Base-by-base conservation (phyloP, 2,888 invertebrate genomes). In the Drosophila conformis region DNA sequence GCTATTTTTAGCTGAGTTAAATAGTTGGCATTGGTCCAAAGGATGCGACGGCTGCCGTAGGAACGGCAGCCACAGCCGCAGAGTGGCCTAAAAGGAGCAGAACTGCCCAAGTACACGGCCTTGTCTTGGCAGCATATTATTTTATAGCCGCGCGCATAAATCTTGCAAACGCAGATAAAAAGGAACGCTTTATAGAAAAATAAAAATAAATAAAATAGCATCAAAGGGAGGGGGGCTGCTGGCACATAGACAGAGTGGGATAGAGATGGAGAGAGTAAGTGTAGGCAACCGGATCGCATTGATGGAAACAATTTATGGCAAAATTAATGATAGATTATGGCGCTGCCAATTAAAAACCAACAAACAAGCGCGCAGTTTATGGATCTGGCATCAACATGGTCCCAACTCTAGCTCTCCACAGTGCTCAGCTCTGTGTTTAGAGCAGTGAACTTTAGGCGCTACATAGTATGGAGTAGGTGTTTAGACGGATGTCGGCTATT, bases 251-350 rank as follows among this genome's bases (percentile, higher is more conserved):
- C 21, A 57, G 27, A 46, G 21, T 53, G 46, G 40, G 27, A n/a
- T n/a, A 56, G n/a, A 38, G 18, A 36, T 27, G 27, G 36, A 38
- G 53, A 65, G 69, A 63, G 64, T 51, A 71, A 53, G 77, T 79
- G 80, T 75, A 31, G 76, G 79, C 83, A 86, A 80, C 82, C 85
- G 85, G 87, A 85, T 83, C 84, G 89, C 80, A 88, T 82, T 88
- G 85, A 85, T 88, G 80, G 89, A 78, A 86, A 83, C 85, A 89
- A 87, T 87, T 87, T 87, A 87, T 87, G 85, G 87, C 81, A 87
- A 87, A 87, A 87, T 89, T 89, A 87, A 87, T 87, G 89, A 89
- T 89, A 87, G 87, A 87, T 87, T 87, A 87, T 89, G 89, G 86
- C 74, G 86, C 89, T 87, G 86, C 86, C 89, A 87, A 87, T 87